Evolutionary conservation across 2,888 invertebrate species (phyloP).

Genomic region (Caenorhabditis plicata): DNA sequence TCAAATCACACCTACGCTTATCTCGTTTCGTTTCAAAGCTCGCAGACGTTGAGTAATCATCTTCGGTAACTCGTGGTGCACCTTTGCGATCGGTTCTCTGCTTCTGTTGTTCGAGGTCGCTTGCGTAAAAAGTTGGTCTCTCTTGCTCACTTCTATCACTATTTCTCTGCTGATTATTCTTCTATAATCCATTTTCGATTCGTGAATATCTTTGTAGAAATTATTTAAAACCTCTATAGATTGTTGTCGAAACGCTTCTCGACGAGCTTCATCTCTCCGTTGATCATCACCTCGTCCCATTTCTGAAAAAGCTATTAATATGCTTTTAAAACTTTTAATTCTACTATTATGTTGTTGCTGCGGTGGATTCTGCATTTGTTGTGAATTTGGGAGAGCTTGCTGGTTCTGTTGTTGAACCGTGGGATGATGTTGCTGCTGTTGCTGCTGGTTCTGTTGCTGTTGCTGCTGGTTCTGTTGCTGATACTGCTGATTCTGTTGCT

Average conservation of each 20-base stretch:
- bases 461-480: conserved; percentile 10
- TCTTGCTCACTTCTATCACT: conserved; percentile 2
- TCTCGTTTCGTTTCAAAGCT: conserved; percentile 28
- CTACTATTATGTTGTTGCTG: conserved; percentile 29
- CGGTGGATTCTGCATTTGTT: conserved; percentile 4
- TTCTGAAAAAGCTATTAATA: conserved; percentile 9
- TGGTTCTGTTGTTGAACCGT: conserved; percentile 1
- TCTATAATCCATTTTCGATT: background rate
- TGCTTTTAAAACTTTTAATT: conserved; percentile 7
- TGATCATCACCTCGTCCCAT: conserved; percentile 15
- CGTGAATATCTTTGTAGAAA: too few species aligned
- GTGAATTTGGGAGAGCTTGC: conserved; percentile 2
- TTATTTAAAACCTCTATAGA: conserved; percentile 17
- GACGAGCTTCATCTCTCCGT: conserved; percentile 11
- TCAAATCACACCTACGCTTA: too few species aligned
- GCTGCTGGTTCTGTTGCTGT: background rate
- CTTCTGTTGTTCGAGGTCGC: background rate
- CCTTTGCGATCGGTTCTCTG: conserved; percentile 17
- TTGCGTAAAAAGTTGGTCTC: background rate
- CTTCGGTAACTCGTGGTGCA: conserved; percentile 30
- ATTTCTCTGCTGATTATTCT: conserved; percentile 7
- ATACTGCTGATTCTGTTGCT: conserved; percentile 10
- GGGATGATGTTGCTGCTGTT: background rate
- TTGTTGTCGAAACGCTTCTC: conserved; percentile 18
- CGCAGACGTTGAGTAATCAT: conserved; percentile 29